These are phyloP conservation scores for Sebastes aleutianus DNA, from an alignment of 2,797 vertebrate species.

Conservation along the genomic window DNA sequence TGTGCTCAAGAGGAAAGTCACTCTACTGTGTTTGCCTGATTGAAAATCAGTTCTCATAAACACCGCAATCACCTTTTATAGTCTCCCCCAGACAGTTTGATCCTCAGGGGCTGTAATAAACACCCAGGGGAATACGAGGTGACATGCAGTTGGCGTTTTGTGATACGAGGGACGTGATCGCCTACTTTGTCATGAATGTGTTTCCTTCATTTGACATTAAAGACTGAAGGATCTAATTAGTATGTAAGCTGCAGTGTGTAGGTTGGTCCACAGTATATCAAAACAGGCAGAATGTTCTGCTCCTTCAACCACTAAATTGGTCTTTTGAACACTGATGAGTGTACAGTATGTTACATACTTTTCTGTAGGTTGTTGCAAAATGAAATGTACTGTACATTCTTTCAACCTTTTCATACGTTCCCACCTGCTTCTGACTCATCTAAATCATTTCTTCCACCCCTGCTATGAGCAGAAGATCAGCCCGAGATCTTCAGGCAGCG, in stretches of 20 bases:
- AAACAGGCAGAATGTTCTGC: constrained; percentile 19
- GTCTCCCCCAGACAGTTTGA: constrained; percentile 65
- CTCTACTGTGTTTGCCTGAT: constrained; percentile 65
- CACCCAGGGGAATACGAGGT: constrained; percentile 45
- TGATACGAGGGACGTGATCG: constrained; percentile 40
- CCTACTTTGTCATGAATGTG: constrained; percentile 41
- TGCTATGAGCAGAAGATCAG: background rate
- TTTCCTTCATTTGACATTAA: constrained; percentile 52
- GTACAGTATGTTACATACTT: background rate
- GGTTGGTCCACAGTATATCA: constrained; percentile 10
- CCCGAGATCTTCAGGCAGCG: background rate
- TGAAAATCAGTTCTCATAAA: constrained; percentile 76
- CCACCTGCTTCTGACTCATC: background rate
- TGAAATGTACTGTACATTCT: background rate
- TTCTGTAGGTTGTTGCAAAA: background rate
- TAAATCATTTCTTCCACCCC: background rate
- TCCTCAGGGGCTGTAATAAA: constrained; percentile 59
- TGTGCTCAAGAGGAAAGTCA: constrained; percentile 70
- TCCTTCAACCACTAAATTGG: constrained; percentile 20
- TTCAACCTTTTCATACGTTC: background rate
- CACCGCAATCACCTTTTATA: constrained; percentile 72
- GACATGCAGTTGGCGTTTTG: constrained; percentile 50
- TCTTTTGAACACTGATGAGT: constrained; percentile 12
- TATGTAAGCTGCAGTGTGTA: constrained; percentile 29
- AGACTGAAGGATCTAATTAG: constrained; percentile 48